phyloP scores from a whole-genome alignment of 2,888 invertebrate genomes.

The Cerastis leucographa region DNA sequence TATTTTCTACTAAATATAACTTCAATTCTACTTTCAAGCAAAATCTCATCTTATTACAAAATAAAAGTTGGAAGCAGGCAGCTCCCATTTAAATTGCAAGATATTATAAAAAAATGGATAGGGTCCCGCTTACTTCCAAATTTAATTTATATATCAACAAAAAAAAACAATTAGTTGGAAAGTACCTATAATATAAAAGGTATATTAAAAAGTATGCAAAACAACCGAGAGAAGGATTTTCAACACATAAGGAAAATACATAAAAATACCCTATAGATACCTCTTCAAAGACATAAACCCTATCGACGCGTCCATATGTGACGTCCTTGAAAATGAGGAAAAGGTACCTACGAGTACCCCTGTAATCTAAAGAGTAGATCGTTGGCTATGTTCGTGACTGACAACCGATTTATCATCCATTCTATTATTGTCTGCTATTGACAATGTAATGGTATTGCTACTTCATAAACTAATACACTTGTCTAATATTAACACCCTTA shows the following conservation, averaged over 20 bases:
- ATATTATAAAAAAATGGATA: no score
- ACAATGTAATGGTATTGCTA: slow-evolving; percentile 12
- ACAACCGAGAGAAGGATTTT: background rate
- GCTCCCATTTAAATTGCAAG: no score
- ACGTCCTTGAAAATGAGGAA: slow-evolving; percentile 26
- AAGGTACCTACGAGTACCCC: background rate
- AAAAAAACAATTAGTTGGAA: background rate
- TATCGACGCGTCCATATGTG: background rate
- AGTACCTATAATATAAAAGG: background rate
- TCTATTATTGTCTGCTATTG: slow-evolving; percentile 11
- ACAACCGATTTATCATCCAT: slow-evolving; percentile 45
- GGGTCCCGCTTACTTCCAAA: no score
- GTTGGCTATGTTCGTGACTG: slow-evolving; percentile 24
- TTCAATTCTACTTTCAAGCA: background rate
- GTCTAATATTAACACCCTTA: no score
- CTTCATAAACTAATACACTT: no score
- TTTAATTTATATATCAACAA: no score
- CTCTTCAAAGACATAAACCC: background rate
- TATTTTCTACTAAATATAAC: slow-evolving; percentile 32
- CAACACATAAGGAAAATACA: background rate
- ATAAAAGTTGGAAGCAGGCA: no score
- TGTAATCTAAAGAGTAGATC: slow-evolving; percentile 6
- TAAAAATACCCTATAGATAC: background rate
- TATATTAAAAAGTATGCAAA: background rate
- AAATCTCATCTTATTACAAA: background rate